A percentile compares a stretch with the other conserved stretches of the same genome.
phyloP scores from a whole-genome alignment of 2,113 vertebrate species.

The Forbesichthys agassizii region DNA sequence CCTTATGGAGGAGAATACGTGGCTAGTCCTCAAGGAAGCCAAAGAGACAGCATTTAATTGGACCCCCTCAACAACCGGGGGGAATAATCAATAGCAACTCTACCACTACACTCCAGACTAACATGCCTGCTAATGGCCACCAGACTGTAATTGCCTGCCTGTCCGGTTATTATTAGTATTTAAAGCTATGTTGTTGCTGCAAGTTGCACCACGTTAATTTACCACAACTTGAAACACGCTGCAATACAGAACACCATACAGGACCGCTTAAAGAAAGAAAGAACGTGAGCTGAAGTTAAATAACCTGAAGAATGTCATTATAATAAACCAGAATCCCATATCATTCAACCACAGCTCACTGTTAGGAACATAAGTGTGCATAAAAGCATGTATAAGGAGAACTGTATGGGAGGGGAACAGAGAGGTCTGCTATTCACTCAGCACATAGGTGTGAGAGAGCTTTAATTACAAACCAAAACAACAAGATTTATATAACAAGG shows the following conservation, averaged over 20 bases:
- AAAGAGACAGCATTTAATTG: constrained; percentile 38
- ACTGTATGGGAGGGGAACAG: too few species aligned
- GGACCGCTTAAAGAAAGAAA: too few species aligned
- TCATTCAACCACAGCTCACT: too few species aligned
- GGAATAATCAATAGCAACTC: constrained; percentile 32
- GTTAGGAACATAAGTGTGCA: too few species aligned
- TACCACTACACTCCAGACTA: not conserved
- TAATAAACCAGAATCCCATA: too few species aligned
- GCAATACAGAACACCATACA: not conserved
- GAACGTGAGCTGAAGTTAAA: too few species aligned
- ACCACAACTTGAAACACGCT: not conserved
- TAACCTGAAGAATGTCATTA: too few species aligned
- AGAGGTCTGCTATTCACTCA: too few species aligned
- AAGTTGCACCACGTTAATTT: not conserved
- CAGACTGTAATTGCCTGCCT: not conserved
- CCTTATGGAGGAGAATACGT: constrained; percentile 19
- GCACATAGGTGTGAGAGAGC: too few species aligned
- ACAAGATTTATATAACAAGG: too few species aligned
- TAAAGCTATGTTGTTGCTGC: not conserved
- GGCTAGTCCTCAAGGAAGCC: not conserved
- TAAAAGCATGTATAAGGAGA: too few species aligned
- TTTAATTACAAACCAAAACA: too few species aligned
- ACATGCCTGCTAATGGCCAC: constrained; percentile 10
- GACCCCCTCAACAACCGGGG: constrained; percentile 19
- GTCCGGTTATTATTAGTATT: not conserved